Base-by-base conservation (phyloP, 2,113 vertebrate species). In the Bagarius yarrelli region DNA sequence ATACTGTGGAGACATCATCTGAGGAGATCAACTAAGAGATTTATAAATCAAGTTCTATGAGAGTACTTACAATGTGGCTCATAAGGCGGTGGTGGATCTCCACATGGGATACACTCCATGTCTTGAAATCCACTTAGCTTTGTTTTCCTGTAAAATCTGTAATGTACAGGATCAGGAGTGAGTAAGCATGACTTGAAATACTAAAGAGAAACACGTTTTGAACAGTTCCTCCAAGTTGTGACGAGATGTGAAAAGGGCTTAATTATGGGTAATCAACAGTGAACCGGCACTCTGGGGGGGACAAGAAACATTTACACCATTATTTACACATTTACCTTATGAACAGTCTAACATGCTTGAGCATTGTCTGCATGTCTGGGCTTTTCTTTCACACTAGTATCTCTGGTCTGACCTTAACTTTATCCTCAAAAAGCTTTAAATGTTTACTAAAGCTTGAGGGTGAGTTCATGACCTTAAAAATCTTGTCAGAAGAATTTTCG, bases 81-180 rank as follows among this genome's bases (percentile, higher is more conserved):
- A 69, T 98, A 97, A 0, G 95, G 95, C 85, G 97, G 96, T 6
- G 97, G 96, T 15, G 95, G 95, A 84, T 98, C 95, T 76, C 97
- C 97, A 86, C 97, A 99, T 40, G 95, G 96, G 85, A 98, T 94
- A 80, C 97, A 99, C 87, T 98, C 97, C 97, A 98, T 96, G 86
- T 99, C 97, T 85, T 98, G 96, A 89, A 98, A 98, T 72, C 97
- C 97, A 80, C 97, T 96, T 79, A 99, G 91, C 84, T 97, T 99
- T 0, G 96, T 98, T 90, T 98, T 99, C 89, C 96, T 95, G 83
- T 98, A 99, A 91, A 95, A 98, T 64, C 97, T 99, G 91, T 72
- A 86, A 90, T 83, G 57, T 44, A 53, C 86, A 56, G 80, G 47
- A 30, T 30, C 84, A 82, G 56, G 1, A 63, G 16, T 30, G 50